phyloP scores from a whole-genome alignment of 2,888 invertebrate genomes.

The Sturmia bella region DNA sequence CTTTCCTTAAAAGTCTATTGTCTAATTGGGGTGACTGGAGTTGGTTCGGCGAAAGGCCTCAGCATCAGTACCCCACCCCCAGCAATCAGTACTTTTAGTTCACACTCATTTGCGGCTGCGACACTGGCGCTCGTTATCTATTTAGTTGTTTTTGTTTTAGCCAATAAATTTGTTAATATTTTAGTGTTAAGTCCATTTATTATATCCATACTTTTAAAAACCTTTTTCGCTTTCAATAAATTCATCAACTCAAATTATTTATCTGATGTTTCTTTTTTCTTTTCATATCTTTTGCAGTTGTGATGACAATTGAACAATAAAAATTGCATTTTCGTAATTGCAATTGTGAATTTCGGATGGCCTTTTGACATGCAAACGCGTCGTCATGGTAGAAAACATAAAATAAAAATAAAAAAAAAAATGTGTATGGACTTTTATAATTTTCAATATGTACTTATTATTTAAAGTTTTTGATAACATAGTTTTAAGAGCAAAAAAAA shows the following conservation, averaged over 20 bases:
- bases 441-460: neutral
- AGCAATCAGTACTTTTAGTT: neutral
- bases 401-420: too few relatives aligned
- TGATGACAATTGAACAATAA: constrained; percentile 55
- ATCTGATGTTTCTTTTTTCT: constrained; percentile 11
- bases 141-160: neutral
- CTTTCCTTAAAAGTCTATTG: constrained; percentile 76
- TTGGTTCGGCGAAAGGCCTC: constrained; percentile 68
- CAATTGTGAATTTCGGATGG: constrained; percentile 29
- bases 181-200: constrained; percentile 28
- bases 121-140: neutral
- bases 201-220: constrained; percentile 4
- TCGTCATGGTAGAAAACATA: constrained; percentile 4
- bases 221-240: constrained; percentile 28
- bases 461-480: neutral
- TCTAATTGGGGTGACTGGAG: constrained; percentile 72
- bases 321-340: constrained; percentile 50
- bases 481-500: too few relatives aligned
- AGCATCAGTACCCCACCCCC: neutral
- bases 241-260: constrained; percentile 32
- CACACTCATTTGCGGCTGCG: constrained; percentile 10
- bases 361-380: constrained; percentile 39
- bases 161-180: neutral
- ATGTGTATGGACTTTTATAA: neutral
- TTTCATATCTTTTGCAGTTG: constrained; percentile 58